These are phyloP conservation scores for Fistularia tabacaria DNA, from an alignment of 2,797 vertebrate species.

Conservation along the genomic window DNA sequence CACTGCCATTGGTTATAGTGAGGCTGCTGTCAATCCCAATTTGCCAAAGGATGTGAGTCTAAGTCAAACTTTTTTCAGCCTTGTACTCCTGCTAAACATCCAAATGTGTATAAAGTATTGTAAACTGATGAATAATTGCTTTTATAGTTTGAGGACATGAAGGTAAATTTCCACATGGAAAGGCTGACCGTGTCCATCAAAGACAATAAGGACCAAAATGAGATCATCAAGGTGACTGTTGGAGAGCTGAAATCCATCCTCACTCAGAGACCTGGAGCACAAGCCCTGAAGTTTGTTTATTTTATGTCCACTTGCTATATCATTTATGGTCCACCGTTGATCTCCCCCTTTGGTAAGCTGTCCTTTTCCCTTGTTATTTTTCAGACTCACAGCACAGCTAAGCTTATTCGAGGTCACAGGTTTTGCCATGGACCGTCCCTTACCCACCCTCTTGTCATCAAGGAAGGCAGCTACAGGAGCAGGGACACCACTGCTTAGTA, in stretches of 20 bases:
- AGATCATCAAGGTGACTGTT: constrained; percentile 86
- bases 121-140: not conserved
- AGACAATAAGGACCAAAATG: constrained; percentile 79
- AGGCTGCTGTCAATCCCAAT: constrained; percentile 87
- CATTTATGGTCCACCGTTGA: not conserved
- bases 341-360: not conserved
- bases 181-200: constrained; percentile 85
- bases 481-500: constrained; percentile 78
- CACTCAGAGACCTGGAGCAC: constrained; percentile 91
- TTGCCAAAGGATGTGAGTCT: constrained; percentile 90
- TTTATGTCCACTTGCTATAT: not conserved
- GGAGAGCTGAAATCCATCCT: constrained; percentile 82
- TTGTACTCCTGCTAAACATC: not conserved
- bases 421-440: constrained; percentile 64
- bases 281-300: constrained; percentile 85
- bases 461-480: constrained; percentile 71
- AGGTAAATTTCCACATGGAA: constrained; percentile 85
- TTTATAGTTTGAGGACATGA: constrained; percentile 91
- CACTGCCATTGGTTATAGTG: constrained; percentile 97
- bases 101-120: not conserved
- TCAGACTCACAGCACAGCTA: constrained; percentile 84
- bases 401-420: constrained; percentile 89
- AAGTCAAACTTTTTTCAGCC: not conserved
- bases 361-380: constrained; percentile 12
- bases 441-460: constrained; percentile 86